phyloP scores from a whole-genome alignment of 2,113 vertebrate species.

The Tychaedon coryphoeus region DNA sequence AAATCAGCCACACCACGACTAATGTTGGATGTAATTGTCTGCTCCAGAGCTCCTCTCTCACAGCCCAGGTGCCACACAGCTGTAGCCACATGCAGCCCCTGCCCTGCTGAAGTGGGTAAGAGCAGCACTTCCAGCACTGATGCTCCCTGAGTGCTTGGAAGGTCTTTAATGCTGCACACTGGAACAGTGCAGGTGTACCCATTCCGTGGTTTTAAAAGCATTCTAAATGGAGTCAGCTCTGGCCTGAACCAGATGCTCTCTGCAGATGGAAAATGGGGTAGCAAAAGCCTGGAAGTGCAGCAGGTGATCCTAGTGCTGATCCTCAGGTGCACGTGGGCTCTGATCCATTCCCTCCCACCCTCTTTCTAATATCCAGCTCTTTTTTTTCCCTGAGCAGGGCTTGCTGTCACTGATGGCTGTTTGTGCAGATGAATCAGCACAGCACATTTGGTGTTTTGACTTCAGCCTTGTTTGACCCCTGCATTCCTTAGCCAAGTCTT shows the following conservation, averaged over 20 bases:
- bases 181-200: not conserved
- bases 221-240: not conserved
- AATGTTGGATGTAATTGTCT: not conserved
- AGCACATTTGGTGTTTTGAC: not conserved
- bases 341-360: not conserved
- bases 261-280: not conserved
- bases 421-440: not conserved
- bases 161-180: not conserved
- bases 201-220: not conserved
- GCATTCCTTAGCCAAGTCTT: not conserved
- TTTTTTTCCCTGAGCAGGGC: not conserved
- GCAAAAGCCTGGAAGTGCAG: not conserved
- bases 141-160: not conserved
- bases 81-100: not conserved
- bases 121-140: not conserved
- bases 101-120: not conserved
- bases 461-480: not conserved
- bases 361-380: not conserved
- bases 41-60: not conserved
- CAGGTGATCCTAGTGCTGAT: not conserved
- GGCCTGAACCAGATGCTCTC: not conserved
- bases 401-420: not conserved
- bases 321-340: not conserved
- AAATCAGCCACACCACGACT: constrained; percentile 38
- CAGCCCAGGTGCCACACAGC: constrained; percentile 22